Conservation (phyloP, 1,140 invertebrate genomes). For the Drosophila kurseongensis region DNA sequence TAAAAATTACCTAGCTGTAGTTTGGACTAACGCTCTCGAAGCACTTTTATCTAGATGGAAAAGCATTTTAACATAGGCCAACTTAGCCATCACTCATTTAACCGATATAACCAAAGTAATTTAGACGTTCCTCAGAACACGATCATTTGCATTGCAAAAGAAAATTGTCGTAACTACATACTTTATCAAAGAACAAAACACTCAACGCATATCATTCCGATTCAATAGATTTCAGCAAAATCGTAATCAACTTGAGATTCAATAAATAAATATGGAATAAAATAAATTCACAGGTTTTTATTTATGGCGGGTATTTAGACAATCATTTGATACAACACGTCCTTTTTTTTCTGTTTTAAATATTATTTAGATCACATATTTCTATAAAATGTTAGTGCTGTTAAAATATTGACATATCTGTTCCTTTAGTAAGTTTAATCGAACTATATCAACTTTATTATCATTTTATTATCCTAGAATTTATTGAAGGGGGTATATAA, state of each 20-base stretch:
- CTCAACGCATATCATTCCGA: conserved; percentile 69
- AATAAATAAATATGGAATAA: conserved; percentile 64
- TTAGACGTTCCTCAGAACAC: conserved; percentile 42
- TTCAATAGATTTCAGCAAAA: conserved; percentile 57
- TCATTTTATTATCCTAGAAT: no score
- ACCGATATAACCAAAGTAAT: conserved; percentile 25
- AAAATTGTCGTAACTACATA: conserved; percentile 56
- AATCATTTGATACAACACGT: not conserved
- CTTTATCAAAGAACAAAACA: conserved; percentile 56
- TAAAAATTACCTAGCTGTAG: conserved; percentile 44
- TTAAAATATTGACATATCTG: no score
- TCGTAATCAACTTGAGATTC: conserved; percentile 70
- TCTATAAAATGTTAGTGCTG: no score
- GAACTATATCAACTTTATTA: no score
- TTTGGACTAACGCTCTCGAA: conserved; percentile 38
- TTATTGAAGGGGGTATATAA: no score
- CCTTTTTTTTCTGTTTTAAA: no score
- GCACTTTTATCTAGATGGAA: conserved; percentile 43
- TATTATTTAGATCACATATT: no score
- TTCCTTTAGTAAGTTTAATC: no score
- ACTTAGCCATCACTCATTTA: conserved; percentile 25
- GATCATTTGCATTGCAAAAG: conserved; percentile 10
- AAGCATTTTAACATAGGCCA: conserved; percentile 33
- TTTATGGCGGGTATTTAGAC: not conserved
- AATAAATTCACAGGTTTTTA: not conserved